Evolutionary conservation across 2,113 vertebrate genomes (phyloP).

Genomic region (Ictalurus punctatus): DNA sequence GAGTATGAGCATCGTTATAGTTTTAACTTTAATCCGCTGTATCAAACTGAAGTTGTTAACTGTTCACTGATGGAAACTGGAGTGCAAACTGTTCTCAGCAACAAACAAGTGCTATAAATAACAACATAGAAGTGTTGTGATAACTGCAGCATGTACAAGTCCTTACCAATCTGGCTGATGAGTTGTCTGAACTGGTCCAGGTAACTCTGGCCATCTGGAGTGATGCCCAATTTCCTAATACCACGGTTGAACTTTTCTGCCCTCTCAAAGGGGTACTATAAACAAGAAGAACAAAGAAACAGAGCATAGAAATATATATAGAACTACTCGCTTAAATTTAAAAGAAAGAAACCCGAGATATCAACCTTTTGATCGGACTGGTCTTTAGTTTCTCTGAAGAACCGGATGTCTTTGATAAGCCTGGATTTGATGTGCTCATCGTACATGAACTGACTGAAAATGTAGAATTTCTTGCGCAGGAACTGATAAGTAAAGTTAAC

Average conservation of each 20-base stretch:
- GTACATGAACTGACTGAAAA: constrained; percentile 99
- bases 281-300: background rate
- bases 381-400: constrained; percentile 98
- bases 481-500: constrained; percentile 99
- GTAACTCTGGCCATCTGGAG: constrained; percentile 96
- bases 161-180: constrained; percentile 97
- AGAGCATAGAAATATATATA: background rate
- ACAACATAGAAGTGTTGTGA: constrained; percentile 5
- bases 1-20: background rate
- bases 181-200: constrained; percentile 98
- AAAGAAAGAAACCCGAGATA: background rate
- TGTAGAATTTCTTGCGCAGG: constrained; percentile 97
- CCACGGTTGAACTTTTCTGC: constrained; percentile 98
- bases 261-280: constrained; percentile 95
- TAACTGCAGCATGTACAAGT: background rate
- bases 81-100: background rate
- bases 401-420: constrained; percentile 97
- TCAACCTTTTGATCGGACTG: constrained; percentile 95
- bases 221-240: constrained; percentile 95
- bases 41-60: background rate
- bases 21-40: background rate
- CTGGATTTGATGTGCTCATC: constrained; percentile 99
- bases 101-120: background rate
- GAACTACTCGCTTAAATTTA: background rate
- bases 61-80: background rate